Evolutionary conservation across 1,140 invertebrate genomes (phyloP).

Genomic region (Atta cephalotes): DNA sequence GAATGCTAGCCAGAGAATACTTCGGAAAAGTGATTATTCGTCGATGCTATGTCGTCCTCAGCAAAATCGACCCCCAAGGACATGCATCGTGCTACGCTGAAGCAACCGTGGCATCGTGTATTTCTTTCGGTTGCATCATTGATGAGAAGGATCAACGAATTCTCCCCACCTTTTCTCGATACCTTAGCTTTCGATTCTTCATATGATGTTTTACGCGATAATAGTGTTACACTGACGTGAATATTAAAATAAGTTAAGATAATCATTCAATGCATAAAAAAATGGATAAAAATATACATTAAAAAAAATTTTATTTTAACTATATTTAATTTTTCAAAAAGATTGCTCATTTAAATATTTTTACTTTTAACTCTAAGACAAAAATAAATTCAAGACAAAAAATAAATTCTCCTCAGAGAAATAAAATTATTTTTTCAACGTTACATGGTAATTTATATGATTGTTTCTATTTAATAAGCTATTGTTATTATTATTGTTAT

Average conservation of each 20-base stretch:
- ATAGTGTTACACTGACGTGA: neutral
- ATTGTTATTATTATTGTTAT: neutral
- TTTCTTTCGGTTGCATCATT: slow-evolving; percentile 84
- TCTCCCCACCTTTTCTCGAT: slow-evolving; percentile 1
- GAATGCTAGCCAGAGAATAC: slow-evolving; percentile 47
- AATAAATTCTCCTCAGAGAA: neutral
- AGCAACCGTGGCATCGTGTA: slow-evolving; percentile 75
- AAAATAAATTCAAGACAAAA: neutral
- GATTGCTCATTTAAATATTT: neutral
- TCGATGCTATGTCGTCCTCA: slow-evolving; percentile 77
- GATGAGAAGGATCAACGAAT: slow-evolving; percentile 74
- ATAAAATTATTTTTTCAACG: neutral
- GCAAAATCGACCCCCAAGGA: slow-evolving; percentile 84
- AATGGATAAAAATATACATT: neutral
- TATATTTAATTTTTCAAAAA: neutral
- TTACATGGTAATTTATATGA: neutral
- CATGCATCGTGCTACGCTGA: slow-evolving; percentile 63
- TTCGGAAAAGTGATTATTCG: slow-evolving; percentile 84
- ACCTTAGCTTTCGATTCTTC: slow-evolving; percentile 36
- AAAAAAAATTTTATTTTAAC: neutral
- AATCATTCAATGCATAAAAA: neutral
- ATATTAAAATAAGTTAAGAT: neutral
- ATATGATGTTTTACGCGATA: slow-evolving; percentile 71
- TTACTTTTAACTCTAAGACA: neutral
- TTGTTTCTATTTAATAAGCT: neutral